Evolutionary conservation across 2,113 vertebrate genomes (phyloP).

Genomic region (Phalacrocorax carbo): DNA sequence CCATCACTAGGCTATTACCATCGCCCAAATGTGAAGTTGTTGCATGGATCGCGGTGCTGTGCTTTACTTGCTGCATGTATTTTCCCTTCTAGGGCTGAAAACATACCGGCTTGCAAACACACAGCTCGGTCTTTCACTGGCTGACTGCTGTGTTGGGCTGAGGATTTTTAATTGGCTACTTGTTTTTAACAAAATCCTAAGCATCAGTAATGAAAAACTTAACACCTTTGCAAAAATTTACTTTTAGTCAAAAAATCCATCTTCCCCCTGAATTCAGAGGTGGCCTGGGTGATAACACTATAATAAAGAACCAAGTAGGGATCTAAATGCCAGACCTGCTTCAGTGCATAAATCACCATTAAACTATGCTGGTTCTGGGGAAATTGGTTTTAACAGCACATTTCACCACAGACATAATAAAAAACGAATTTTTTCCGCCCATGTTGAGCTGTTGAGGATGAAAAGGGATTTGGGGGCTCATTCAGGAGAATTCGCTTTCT

Average conservation of each 20-base stretch:
- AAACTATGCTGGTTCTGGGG: neutral
- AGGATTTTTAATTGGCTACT: neutral
- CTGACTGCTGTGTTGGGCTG: neutral
- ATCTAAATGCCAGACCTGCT: neutral
- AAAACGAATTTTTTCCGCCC: neutral
- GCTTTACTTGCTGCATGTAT: neutral
- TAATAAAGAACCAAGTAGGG: neutral
- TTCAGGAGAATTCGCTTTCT: neutral
- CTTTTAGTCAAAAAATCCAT: neutral
- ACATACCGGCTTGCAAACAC: neutral
- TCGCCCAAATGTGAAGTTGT: neutral
- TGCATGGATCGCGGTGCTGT: accelerated
- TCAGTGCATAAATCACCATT: constrained; percentile 3
- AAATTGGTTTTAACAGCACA: constrained; percentile 38
- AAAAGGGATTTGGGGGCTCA: neutral
- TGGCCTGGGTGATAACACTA: neutral
- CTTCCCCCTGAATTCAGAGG: neutral
- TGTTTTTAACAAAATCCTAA: neutral
- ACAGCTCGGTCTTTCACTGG: neutral
- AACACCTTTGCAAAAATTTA: neutral
- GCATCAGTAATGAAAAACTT: neutral
- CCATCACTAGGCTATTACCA: neutral
- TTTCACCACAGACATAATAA: neutral
- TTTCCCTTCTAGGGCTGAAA: neutral
- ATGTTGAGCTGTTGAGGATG: neutral